Conservation (phyloP, 2,113 vertebrate genomes). For the Pimephales promelas region DNA sequence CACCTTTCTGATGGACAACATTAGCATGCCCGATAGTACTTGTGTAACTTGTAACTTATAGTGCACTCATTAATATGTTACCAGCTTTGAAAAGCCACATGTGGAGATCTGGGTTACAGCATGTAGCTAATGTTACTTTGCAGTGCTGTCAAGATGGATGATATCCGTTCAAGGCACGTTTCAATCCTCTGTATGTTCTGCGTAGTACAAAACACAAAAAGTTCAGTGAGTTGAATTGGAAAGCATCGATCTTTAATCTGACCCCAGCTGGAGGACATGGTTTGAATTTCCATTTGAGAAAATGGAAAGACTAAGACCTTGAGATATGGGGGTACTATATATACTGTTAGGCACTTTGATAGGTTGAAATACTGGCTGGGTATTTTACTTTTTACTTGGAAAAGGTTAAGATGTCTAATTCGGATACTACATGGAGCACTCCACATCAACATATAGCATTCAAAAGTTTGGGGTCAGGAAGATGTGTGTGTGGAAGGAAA, state of each 20-base stretch:
- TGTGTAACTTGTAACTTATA: slow-evolving; percentile 14
- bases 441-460: not conserved
- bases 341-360: slow-evolving; percentile 20
- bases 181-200: slow-evolving; percentile 32
- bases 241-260: slow-evolving; percentile 41
- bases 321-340: slow-evolving; percentile 24
- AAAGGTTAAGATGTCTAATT: slow-evolving; percentile 1
- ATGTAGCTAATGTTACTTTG: slow-evolving; percentile 31
- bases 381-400: not conserved
- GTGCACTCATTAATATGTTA: slow-evolving; percentile 1
- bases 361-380: slow-evolving; percentile 2
- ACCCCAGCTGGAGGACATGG: slow-evolving; percentile 30
- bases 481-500: not conserved
- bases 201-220: slow-evolving; percentile 26
- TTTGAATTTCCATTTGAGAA: slow-evolving; percentile 33
- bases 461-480: not conserved
- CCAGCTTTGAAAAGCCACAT: not conserved
- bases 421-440: not conserved
- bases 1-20: slow-evolving; percentile 6
- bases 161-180: slow-evolving; percentile 28
- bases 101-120: slow-evolving; percentile 6
- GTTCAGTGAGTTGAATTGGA: slow-evolving; percentile 19
- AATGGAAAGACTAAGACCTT: slow-evolving; percentile 10
- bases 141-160: slow-evolving; percentile 19
- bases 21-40: not conserved